phyloP scores from a whole-genome alignment of 2,113 vertebrate species.

The Felis catus region DNA sequence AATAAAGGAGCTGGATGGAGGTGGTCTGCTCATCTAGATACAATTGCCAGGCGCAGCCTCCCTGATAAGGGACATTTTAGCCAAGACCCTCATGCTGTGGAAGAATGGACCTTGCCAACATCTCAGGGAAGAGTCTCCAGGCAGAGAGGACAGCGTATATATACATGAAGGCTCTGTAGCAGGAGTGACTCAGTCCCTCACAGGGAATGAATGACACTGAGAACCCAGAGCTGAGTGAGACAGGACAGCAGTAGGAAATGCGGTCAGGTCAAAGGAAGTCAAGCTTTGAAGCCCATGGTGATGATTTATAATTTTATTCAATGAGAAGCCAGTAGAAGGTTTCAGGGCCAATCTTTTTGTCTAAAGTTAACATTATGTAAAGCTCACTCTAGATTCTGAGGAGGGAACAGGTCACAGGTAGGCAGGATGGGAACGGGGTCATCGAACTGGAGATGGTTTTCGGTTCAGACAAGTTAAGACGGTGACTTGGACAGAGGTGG shows the following conservation, averaged over 20 bases:
- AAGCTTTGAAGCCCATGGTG: not conserved
- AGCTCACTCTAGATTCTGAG: not conserved
- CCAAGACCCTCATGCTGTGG: not conserved
- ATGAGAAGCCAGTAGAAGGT: not conserved
- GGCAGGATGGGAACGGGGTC: not conserved
- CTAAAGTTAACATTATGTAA: not conserved
- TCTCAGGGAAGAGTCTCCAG: not conserved
- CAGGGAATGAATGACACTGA: not conserved
- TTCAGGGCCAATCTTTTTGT: not conserved
- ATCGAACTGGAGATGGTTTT: not conserved
- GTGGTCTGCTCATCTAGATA: not conserved
- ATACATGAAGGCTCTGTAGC: not conserved
- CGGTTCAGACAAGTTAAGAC: not conserved
- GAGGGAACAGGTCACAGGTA: fast-evolving
- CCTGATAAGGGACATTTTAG: not conserved
- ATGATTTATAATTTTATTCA: not conserved
- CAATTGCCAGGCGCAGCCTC: not conserved
- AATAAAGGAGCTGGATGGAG: not conserved
- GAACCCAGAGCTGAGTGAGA: not conserved
- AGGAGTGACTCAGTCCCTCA: not conserved
- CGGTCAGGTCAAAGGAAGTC: not conserved
- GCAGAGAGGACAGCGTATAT: not conserved
- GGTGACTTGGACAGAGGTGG: too few species aligned
- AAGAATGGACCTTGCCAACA: not conserved
- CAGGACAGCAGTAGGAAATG: fast-evolving